Conservation (phyloP, 2,888 invertebrate species). For the Ophonus ardosiacus region DNA sequence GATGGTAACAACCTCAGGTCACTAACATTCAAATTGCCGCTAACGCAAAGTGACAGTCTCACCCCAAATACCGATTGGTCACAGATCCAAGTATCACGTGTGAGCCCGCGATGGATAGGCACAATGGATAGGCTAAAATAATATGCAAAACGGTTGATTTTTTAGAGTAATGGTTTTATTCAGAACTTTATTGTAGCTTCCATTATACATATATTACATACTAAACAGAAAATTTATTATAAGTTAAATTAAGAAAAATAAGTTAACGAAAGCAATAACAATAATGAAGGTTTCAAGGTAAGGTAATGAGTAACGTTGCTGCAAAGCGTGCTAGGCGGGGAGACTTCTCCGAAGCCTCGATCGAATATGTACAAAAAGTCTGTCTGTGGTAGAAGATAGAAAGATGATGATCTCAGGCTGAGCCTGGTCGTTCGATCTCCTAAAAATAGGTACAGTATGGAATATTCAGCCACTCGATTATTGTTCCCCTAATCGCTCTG, state of each 20-base stretch:
- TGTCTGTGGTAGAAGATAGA: constrained; percentile 69
- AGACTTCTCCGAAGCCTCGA: constrained; percentile 66
- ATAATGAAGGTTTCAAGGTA: constrained; percentile 57
- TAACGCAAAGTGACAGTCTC: too few relatives aligned
- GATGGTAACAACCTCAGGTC: too few relatives aligned
- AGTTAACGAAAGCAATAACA: constrained; percentile 62
- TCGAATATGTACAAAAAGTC: constrained; percentile 73
- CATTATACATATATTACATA: constrained; percentile 63
- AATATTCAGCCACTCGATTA: constrained; percentile 70
- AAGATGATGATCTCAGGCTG: constrained; percentile 58
- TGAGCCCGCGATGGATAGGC: too few relatives aligned
- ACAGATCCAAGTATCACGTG: too few relatives aligned
- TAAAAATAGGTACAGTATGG: constrained; percentile 60
- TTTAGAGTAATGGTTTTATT: constrained; percentile 62
- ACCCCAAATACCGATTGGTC: too few relatives aligned
- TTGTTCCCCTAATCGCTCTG: constrained; percentile 67
- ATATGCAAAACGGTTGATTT: not conserved
- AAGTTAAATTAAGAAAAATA: constrained; percentile 62
- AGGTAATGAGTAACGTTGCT: constrained; percentile 35
- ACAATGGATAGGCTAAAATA: not conserved
- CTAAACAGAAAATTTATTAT: constrained; percentile 59
- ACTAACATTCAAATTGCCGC: too few relatives aligned
- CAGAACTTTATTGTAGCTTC: constrained; percentile 63
- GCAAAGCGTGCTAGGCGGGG: constrained; percentile 68
- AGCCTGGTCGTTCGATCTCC: constrained; percentile 62